These are phyloP conservation scores for Perithous albicinctus DNA, from an alignment of 2,888 invertebrate genomes.

Conservation along the genomic window DNA sequence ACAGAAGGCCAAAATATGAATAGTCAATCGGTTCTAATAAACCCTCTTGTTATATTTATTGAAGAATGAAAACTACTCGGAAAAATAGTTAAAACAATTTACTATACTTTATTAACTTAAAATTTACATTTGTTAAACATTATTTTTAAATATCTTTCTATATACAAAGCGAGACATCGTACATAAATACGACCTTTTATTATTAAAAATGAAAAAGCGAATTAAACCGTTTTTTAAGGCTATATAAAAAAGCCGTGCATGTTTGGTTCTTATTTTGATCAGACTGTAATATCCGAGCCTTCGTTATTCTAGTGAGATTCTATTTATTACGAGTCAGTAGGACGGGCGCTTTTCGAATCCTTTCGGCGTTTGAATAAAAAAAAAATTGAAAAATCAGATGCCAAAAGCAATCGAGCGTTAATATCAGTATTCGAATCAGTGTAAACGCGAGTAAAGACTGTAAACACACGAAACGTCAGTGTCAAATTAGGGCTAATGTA, in stretches of 20 bases:
- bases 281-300: background rate
- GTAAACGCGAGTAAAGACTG: slow-evolving; percentile 55
- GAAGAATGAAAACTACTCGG: background rate
- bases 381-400: background rate
- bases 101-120: background rate
- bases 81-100: background rate
- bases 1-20: background rate
- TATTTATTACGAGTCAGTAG: background rate
- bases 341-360: background rate
- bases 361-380: slow-evolving; percentile 4
- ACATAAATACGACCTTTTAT: background rate
- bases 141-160: too few relatives aligned
- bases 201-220: background rate
- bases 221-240: background rate
- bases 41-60: background rate
- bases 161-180: background rate
- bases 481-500: slow-evolving; percentile 54
- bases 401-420: background rate
- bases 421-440: slow-evolving; percentile 10
- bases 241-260: background rate
- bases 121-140: too few relatives aligned
- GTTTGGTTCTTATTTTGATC: background rate
- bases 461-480: slow-evolving; percentile 52
- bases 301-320: background rate
- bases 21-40: background rate